Percentiles rank a stretch among this genome's conserved stretches.
Evolutionary conservation across 2,113 vertebrate genomes (phyloP).

Genomic region (Rattus rattus): DNA sequence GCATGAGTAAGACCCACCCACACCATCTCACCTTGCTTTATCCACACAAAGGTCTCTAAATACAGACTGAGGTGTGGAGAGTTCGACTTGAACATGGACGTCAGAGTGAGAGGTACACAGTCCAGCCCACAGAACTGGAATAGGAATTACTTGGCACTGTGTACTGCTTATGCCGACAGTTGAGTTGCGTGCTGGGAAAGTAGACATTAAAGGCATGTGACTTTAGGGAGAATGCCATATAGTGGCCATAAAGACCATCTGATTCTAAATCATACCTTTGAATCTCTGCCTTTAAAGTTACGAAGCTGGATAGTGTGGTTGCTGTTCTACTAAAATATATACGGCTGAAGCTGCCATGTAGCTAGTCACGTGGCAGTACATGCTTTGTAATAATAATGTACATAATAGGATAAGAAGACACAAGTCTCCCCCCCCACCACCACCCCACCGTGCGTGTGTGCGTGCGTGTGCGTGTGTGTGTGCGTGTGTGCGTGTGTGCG

Average conservation of each 20-base stretch:
- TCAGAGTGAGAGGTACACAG: background rate
- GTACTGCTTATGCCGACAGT: background rate
- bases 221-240: conserved; percentile 1
- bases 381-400: background rate
- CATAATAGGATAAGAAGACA: background rate
- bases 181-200: background rate
- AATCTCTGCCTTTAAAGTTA: background rate
- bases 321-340: background rate
- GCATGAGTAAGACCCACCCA: background rate
- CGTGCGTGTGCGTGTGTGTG: background rate
- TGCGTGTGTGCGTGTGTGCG: background rate
- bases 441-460: too few species aligned
- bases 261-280: background rate
- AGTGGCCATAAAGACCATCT: background rate
- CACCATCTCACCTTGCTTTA: background rate
- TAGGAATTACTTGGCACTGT: background rate
- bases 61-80: background rate
- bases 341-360: background rate
- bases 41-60: background rate
- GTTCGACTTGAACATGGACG: background rate
- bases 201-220: background rate
- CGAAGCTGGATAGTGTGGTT: background rate
- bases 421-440: background rate
- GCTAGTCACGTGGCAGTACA: background rate
- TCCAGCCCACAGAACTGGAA: background rate